These are phyloP conservation scores for Vireo altiloquus DNA, from an alignment of 2,113 vertebrate species.

Conservation along the genomic window DNA sequence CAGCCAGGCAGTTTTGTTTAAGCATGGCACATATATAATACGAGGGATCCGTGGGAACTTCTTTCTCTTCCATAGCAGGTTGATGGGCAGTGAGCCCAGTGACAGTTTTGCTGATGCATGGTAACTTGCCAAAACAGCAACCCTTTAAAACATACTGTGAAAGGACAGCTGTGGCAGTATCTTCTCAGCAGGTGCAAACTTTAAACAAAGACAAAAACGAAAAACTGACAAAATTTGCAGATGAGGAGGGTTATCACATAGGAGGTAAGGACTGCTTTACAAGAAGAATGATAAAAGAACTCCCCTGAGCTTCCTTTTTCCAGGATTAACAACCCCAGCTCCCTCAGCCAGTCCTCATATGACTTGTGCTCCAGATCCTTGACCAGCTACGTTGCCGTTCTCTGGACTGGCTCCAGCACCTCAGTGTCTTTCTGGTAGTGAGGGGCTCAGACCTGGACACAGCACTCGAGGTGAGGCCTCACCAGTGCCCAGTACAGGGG, in stretches of 20 bases:
- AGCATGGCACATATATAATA: background rate
- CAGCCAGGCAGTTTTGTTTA: background rate
- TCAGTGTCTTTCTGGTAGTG: background rate
- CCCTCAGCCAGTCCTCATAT: background rate
- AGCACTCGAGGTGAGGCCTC: rapidly evolving
- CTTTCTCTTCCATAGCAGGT: background rate
- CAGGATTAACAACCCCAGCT: background rate
- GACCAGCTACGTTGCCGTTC: background rate
- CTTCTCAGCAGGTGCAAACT: background rate
- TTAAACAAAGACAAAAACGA: background rate
- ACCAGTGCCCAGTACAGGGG: rapidly evolving
- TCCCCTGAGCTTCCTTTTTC: background rate
- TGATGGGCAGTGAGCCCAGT: background rate
- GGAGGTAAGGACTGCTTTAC: background rate
- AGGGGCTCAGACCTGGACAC: background rate
- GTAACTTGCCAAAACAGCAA: background rate
- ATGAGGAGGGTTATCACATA: background rate
- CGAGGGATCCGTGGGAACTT: background rate
- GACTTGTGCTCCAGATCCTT: background rate
- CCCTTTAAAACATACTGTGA: background rate
- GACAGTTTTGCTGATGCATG: background rate
- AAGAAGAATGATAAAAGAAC: background rate
- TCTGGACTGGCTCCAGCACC: rapidly evolving
- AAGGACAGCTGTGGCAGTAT: background rate
- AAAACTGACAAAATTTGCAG: background rate